Evolutionary conservation across 30 jellyfish, hydroid and myxozoan genomes (phyloP), one percentile per base, ranked within the genome.

Genomic region (Pelagia noctiluca): DNA sequence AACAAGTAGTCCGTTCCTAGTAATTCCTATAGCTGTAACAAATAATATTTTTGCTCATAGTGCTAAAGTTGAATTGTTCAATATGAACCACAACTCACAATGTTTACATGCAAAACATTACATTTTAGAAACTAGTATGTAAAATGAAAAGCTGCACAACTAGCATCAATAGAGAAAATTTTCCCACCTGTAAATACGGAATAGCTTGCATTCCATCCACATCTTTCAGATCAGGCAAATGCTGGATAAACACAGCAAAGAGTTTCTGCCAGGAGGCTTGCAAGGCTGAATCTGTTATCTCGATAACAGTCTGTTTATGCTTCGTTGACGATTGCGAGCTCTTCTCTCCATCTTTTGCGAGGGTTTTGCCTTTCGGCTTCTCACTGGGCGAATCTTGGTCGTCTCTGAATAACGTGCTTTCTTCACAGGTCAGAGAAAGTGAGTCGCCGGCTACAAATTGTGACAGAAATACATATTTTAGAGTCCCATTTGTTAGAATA

Each of bases 181-280:
- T 28, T 12, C 96, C 11, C 60, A 87, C 98, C 97, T 93, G 98
- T 0, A 87, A 76, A 34, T 76, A 87, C 2, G 98, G 98, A 29
- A 93, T 93, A 28, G 96, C 97, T 82, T 87, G 96, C 32, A 93
- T 42, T 33, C 98, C 98, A 75, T 76, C 38, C 32, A 83, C 87
- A 13, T 88, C 66, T 61, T 71, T 63, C 50, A 93, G 87, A 47
- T 93, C 95, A 29, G 89, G 94, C 50, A 93, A 71, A 49, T 88
- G 92, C 1, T 72, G 86, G 63, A 75, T 63, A 85, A 93, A 93
- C 26, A 71, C 49, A 24, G 66, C 61, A 72, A 93, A 63, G 37
- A 93, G 42, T 35, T 78, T 68, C 47, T 79, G 33, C 97, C 97
- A 90, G 18, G 86, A 80, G 28, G 93, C 90, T 60, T 76, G 84